A percentile compares a stretch with the other conserved stretches of the same genome.
phyloP scores from a whole-genome alignment of 2,113 vertebrate species.

The Onychostoma macrolepis region DNA sequence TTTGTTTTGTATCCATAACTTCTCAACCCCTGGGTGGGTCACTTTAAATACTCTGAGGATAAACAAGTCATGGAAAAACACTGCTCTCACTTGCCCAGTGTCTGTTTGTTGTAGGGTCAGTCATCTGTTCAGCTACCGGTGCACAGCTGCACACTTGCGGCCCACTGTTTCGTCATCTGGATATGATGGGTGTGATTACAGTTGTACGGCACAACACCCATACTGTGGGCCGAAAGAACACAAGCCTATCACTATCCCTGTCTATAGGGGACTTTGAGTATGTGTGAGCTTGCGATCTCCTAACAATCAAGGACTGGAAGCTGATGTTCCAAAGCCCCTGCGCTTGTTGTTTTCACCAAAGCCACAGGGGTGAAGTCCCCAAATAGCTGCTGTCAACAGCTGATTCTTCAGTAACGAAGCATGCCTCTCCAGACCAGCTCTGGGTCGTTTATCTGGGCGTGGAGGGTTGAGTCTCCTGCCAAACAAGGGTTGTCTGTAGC shows the following conservation, averaged over 20 bases:
- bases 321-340: constrained; percentile 7
- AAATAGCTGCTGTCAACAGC: constrained; percentile 55
- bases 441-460: constrained; percentile 43
- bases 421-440: constrained; percentile 26
- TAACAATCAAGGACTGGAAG: constrained; percentile 14
- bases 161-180: not conserved
- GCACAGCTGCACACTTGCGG: not conserved
- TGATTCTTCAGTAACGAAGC: constrained; percentile 50
- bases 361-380: constrained; percentile 34
- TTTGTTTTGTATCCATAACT: not conserved
- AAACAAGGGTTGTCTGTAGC: constrained; percentile 46
- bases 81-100: not conserved
- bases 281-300: constrained; percentile 9
- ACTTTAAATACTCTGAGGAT: constrained; percentile 29
- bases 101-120: constrained; percentile 2
- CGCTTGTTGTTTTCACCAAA: constrained; percentile 42
- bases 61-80: constrained; percentile 28
- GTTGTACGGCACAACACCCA: constrained; percentile 32
- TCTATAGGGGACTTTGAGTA: not conserved
- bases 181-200: constrained; percentile 33
- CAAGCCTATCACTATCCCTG: not conserved
- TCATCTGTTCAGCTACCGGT: constrained; percentile 13
- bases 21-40: not conserved
- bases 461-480: constrained; percentile 48
- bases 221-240: not conserved